A percentile compares a stretch with the other conserved stretches of the same genome.
phyloP scores from a whole-genome alignment of 2,113 vertebrate species.

The Cariama cristata region DNA sequence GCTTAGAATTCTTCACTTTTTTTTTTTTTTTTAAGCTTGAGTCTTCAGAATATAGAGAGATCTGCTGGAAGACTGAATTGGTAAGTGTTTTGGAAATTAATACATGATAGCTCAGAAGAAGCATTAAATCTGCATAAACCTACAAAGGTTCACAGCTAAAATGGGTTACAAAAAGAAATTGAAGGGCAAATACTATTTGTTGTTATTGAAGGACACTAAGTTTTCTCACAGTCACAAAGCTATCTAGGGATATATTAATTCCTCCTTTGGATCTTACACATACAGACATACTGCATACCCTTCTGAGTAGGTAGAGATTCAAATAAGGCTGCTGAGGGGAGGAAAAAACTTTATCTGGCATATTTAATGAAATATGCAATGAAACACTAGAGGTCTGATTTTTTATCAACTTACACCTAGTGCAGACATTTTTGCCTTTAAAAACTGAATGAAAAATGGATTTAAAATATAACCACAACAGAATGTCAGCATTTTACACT shows the following conservation, averaged over 20 bases:
- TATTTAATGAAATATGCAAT: background rate
- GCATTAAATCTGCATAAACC: conserved; percentile 42
- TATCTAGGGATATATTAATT: conserved; percentile 22
- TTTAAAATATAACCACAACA: background rate
- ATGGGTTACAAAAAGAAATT: background rate
- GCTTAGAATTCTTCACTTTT: background rate
- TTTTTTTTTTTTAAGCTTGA: background rate
- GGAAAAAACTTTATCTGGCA: background rate
- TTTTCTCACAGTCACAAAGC: conserved; percentile 2
- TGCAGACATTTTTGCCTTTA: background rate
- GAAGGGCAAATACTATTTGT: conserved; percentile 29
- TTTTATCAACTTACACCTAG: background rate
- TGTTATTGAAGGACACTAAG: background rate
- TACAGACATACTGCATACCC: background rate
- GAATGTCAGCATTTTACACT: background rate
- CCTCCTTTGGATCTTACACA: background rate
- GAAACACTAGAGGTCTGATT: background rate
- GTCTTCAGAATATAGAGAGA: conserved; percentile 8
- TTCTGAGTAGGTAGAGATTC: background rate
- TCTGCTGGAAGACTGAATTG: background rate
- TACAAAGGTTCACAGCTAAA: conserved; percentile 2
- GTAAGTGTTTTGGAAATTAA: conserved; percentile 32
- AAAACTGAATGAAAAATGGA: background rate
- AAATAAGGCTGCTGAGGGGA: background rate
- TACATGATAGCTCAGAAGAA: conserved; percentile 3